Percentiles rank a stretch among this genome's conserved stretches.
Conservation (phyloP, 2,888 invertebrate genomes). For the Oasisia sp. region DNA sequence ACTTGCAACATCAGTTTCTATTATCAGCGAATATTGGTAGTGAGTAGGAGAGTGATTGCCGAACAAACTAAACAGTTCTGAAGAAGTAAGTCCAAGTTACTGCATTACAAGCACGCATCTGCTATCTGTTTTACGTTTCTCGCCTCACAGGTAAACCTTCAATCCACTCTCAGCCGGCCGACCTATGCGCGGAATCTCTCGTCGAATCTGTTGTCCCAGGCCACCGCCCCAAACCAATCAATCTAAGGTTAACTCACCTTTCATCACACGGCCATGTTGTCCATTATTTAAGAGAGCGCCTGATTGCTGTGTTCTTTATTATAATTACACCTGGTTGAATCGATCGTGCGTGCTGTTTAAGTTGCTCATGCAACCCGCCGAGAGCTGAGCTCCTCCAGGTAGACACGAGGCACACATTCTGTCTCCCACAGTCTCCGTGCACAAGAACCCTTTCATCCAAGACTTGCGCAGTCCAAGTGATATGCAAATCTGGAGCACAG, state of each 20-base stretch:
- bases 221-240: background rate
- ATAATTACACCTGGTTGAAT: background rate
- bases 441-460: background rate
- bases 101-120: background rate
- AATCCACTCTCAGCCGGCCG: background rate
- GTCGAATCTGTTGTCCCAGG: background rate
- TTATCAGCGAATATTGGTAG: background rate
- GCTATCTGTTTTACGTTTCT: too few species aligned
- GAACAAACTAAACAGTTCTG: background rate
- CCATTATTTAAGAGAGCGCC: background rate
- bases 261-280: background rate
- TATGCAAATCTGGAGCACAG: background rate
- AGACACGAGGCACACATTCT: background rate
- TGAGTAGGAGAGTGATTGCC: background rate
- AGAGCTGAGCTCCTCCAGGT: background rate
- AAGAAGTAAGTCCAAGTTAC: background rate
- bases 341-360: background rate
- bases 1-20: background rate
- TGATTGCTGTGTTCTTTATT: background rate
- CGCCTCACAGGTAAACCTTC: background rate
- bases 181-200: background rate
- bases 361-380: background rate
- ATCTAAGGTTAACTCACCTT: conserved; percentile 17
- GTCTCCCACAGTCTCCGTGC: too few species aligned
- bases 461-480: background rate